Evolutionary conservation across 1,140 invertebrate genomes (phyloP).

Genomic region (Rhopalosiphum padi): DNA sequence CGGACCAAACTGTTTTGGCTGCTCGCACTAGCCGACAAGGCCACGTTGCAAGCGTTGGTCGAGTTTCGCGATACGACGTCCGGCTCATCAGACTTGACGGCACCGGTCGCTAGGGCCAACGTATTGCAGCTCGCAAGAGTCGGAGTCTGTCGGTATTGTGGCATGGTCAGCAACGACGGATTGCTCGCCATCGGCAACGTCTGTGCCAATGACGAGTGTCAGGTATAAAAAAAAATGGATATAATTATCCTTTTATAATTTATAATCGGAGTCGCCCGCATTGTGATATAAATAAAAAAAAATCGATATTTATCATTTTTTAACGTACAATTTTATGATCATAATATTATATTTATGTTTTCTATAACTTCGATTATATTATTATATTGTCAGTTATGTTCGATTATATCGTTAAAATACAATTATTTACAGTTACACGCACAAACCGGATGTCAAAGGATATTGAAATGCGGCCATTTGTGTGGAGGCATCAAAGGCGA

Average conservation of each 20-base stretch:
- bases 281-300: neutral
- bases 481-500: slow-evolving; percentile 89
- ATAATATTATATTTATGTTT: neutral
- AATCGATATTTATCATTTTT: neutral
- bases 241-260: neutral
- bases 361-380: neutral
- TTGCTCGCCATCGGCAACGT: slow-evolving; percentile 90
- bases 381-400: neutral
- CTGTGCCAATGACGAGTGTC: slow-evolving; percentile 92
- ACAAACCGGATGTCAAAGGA: slow-evolving; percentile 82
- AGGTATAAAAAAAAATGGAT: slow-evolving; percentile 67
- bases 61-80: slow-evolving; percentile 83
- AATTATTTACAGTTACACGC: slow-evolving; percentile 80
- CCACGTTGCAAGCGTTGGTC: slow-evolving; percentile 90
- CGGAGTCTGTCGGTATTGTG: slow-evolving; percentile 92
- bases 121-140: slow-evolving; percentile 61
- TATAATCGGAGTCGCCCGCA: neutral
- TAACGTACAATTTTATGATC: neutral
- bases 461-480: slow-evolving; percentile 86
- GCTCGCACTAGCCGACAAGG: slow-evolving; percentile 87
- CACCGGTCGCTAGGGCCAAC: slow-evolving; percentile 64
- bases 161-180: slow-evolving; percentile 81
- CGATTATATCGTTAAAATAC: neutral
- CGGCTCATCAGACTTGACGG: neutral
- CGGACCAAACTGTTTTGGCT: slow-evolving; percentile 95